Base-by-base conservation (phyloP, 2,797 vertebrate species). In the Pseudopleuronectes americanus region DNA sequence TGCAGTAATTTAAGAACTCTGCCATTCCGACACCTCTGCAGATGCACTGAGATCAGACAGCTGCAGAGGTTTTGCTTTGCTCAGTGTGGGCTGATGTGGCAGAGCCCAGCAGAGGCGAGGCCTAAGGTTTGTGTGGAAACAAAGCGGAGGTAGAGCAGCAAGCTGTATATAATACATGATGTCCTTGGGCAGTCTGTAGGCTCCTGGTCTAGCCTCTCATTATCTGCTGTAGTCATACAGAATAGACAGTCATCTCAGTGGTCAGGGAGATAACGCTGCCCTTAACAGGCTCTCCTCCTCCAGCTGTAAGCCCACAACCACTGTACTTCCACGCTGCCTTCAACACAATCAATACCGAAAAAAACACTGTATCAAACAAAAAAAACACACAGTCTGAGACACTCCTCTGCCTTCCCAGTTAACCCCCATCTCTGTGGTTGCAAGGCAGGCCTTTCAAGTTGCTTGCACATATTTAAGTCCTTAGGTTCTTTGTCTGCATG, bases 141-240 rank as follows among this genome's bases (percentile, higher is more conserved):
- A 91, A 92, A 92, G 91, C 87, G 70, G 73, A 83, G 88, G 83
- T 85, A 86, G 87, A 80, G 81, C 76, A 87, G 84, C 84, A 70
- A 78, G 88, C 88, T 71, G 85, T 90, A 92, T 91, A 92, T 90
- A 92, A 91, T 89, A 89, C 89, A 88, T 85, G 83, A 92, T 93
- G 88, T 92, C 92, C 92, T 93, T 92, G 92, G 92, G 92, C 92
- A 87, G 87, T 92, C 86, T 86, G 86, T 87, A 89, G 88, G 89
- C 90, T 91, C 90, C 90, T 90, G 89, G 86, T 91, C 90, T 89
- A 90, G 88, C 89, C 89, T 90, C 91, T 92, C 91, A 93, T 93
- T 93, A 93, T 92, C 88, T 76, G 83, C 83, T 84, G 85, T 79
- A 87, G 90, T 90, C 81, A 87, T 88, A 89, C 80, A 84, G 86